Evolutionary conservation across 1,140 invertebrate genomes (phyloP).

Genomic region (Pygmarrhopalites habei): DNA sequence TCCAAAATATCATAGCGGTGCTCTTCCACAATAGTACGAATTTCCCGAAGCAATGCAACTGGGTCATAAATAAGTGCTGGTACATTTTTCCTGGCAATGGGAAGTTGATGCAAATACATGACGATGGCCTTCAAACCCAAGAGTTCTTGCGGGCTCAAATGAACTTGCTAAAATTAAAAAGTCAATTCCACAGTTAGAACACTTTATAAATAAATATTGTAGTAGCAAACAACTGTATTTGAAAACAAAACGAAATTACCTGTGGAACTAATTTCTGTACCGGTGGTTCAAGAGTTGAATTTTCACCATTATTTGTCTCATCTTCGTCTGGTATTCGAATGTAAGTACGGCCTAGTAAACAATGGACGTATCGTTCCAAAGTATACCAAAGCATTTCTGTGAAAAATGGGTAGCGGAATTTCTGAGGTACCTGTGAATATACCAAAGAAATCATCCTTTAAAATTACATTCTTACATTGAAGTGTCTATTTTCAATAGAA

Average conservation of each 20-base stretch:
- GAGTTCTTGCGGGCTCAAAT: slow-evolving; percentile 60
- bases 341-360: slow-evolving; percentile 74
- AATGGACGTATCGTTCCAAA: slow-evolving; percentile 82
- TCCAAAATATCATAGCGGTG: slow-evolving; percentile 79
- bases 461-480: too few relatives aligned
- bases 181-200: too few relatives aligned
- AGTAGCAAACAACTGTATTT: too few relatives aligned
- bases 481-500: too few relatives aligned
- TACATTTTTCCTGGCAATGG: slow-evolving; percentile 81
- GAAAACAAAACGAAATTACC: slow-evolving; percentile 16
- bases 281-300: slow-evolving; percentile 8
- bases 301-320: slow-evolving; percentile 37
- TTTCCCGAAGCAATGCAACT: slow-evolving; percentile 78
- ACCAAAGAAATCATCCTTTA: slow-evolving; percentile 23
- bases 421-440: slow-evolving; percentile 89
- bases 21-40: slow-evolving; percentile 74
- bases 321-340: slow-evolving; percentile 54
- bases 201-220: too few relatives aligned
- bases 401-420: slow-evolving; percentile 96
- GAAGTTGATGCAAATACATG: slow-evolving; percentile 80
- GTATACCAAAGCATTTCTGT: slow-evolving; percentile 98
- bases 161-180: too few relatives aligned
- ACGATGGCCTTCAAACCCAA: slow-evolving; percentile 86
- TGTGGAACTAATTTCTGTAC: slow-evolving; percentile 19
- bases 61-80: slow-evolving; percentile 85